Percentiles rank a stretch among this genome's conserved stretches.
Conservation (phyloP, 2,113 vertebrate genomes). For the Callorhinus ursinus region DNA sequence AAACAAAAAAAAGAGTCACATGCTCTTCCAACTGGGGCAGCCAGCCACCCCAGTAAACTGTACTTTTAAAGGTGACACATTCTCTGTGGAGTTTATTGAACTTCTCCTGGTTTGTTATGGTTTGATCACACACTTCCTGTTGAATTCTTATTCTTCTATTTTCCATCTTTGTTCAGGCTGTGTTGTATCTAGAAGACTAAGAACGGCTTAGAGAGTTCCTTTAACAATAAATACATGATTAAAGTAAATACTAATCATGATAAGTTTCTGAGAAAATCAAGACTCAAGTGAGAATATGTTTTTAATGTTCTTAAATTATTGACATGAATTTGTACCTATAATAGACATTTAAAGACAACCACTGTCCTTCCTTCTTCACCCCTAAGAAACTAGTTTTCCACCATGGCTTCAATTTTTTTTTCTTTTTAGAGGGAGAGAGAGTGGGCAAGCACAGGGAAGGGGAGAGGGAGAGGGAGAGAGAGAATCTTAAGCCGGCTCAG, state of each 20-base stretch:
- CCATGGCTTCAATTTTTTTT: background rate
- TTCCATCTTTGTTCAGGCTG: constrained; percentile 25
- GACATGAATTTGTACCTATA: background rate
- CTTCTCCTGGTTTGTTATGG: background rate
- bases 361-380: background rate
- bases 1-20: background rate
- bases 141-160: constrained; percentile 9
- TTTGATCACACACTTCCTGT: background rate
- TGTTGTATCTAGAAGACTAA: background rate
- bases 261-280: constrained; percentile 40
- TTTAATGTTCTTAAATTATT: constrained; percentile 52
- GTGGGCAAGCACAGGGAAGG: background rate
- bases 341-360: constrained; percentile 13
- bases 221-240: constrained; percentile 44
- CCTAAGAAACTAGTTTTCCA: constrained; percentile 22
- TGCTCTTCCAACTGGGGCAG: background rate
- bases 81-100: background rate
- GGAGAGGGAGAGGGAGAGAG: background rate
- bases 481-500: background rate
- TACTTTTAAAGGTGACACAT: background rate
- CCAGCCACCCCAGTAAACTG: background rate
- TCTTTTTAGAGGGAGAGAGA: background rate
- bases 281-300: background rate
- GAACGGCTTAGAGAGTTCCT: constrained; percentile 28
- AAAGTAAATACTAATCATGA: constrained; percentile 40